Percentiles rank a stretch among this genome's conserved stretches.
Conservation (phyloP, 2,797 vertebrate species). For the Spea hammondii region DNA sequence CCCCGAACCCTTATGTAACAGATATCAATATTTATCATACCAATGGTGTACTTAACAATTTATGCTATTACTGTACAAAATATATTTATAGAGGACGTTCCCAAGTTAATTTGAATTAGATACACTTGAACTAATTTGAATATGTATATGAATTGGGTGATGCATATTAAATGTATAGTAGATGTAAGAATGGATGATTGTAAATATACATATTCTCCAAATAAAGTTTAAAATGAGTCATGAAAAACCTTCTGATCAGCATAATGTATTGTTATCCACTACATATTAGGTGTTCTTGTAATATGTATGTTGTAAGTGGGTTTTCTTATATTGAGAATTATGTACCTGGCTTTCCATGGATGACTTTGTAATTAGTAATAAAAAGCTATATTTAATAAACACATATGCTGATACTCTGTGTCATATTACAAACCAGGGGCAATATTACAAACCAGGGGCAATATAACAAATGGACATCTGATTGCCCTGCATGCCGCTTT, state of each 20-base stretch:
- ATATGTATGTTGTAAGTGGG: conserved; percentile 48
- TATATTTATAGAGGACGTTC: conserved; percentile 47
- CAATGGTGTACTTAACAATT: conserved; percentile 39
- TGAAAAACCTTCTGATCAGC: conserved; percentile 26
- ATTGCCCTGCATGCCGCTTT: no score
- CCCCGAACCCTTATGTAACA: conserved; percentile 17
- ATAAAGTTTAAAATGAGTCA: conserved; percentile 31
- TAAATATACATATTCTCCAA: conserved; percentile 51
- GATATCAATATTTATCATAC: conserved; percentile 19
- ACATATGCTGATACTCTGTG: conserved; percentile 20
- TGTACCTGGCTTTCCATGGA: conserved; percentile 48
- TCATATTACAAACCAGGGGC: not conserved
- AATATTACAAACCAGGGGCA: not conserved
- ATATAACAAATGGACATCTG: no score
- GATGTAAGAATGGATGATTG: conserved; percentile 49
- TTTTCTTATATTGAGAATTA: conserved; percentile 52
- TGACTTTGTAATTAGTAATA: conserved; percentile 45
- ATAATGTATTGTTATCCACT: conserved; percentile 46
- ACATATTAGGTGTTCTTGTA: conserved; percentile 49
- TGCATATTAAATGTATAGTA: conserved; percentile 49
- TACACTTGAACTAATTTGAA: conserved; percentile 26
- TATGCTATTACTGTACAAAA: conserved; percentile 48
- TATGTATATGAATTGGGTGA: conserved; percentile 49
- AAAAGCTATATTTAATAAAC: conserved; percentile 37
- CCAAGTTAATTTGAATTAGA: conserved; percentile 32